Evolutionary conservation across 2,888 invertebrate species (phyloP), one percentile per base, ranked within the genome.

Genomic region (Polyommatus iphigenia): DNA sequence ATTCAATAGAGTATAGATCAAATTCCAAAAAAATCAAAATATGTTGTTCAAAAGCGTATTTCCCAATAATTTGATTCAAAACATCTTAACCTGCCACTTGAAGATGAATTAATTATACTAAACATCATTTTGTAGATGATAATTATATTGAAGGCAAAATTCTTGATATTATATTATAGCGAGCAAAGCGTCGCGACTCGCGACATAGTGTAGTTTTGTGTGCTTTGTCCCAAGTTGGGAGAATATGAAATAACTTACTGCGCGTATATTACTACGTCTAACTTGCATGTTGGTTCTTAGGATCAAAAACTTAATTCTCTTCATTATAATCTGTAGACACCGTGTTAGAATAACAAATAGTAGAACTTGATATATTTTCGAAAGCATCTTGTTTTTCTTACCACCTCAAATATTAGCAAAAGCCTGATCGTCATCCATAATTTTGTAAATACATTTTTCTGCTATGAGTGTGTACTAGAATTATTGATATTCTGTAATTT

Each of bases 191-290:
- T 6, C 1, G 54, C 54, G 29, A 29, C 15, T 54, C 29, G 29
- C 29, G 75, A 75, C 75, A 75, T 54, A 29, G 41, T 72, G 36
- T 18, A 75, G 75, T 75, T 29, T 75, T 75, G 75, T 75, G 29
- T 75, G 75, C 75, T 24, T 75, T 75, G 50, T 29, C 15, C 75
- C 75, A 75, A 75, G 54, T 54, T 75, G 18, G 20, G 46, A 6
- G 75, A 54, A 50, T 75, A 75, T 75, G 75, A 75, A 75, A 75
- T 75, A 75, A 75, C 50, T 75, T 75, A 29, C 50, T 75, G 15
- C 67, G 29, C 15, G 29, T 67, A 73, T 46, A 72, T 46, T 72
- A 46, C 73, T 41, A 75, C 54, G 29, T 75, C 54, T 50, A 75
- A 75, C 75, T 75, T 75, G 29, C 50, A 6, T 75, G 75, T 50